Evolutionary conservation across 2,113 vertebrate species (phyloP).

Genomic region (Engystomops pustulosus): DNA sequence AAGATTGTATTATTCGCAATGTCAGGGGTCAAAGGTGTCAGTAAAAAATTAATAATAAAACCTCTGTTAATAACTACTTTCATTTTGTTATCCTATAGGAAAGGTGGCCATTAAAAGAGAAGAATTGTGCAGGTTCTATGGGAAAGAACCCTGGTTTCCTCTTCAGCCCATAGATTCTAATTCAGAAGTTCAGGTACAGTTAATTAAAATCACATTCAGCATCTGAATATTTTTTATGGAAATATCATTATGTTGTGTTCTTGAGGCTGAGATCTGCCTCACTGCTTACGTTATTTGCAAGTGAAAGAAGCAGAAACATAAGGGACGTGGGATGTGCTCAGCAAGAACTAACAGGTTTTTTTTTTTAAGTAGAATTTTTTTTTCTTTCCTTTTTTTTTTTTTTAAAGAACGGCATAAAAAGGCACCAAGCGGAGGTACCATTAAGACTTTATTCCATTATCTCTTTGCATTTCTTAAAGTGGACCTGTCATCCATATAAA

Average conservation of each 20-base stretch:
- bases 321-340: constrained; percentile 17
- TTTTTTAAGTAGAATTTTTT: background rate
- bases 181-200: constrained; percentile 94
- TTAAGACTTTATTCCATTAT: background rate
- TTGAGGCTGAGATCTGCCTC: background rate
- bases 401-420: background rate
- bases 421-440: background rate
- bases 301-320: constrained; percentile 4
- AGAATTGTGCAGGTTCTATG: constrained; percentile 88
- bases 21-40: too few species aligned
- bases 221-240: background rate
- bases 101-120: constrained; percentile 97
- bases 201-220: background rate
- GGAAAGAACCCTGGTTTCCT: constrained; percentile 93
- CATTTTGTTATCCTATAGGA: constrained; percentile 75
- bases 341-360: background rate
- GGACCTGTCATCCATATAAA: too few species aligned
- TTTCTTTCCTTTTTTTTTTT: background rate
- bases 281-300: background rate
- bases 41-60: too few species aligned
- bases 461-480: too few species aligned
- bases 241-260: constrained; percentile 10
- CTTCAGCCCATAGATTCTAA: constrained; percentile 93
- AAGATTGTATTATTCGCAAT: too few species aligned
- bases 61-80: too few species aligned